Evolutionary conservation across 2,797 vertebrate genomes (phyloP), one percentile per base, ranked within the genome.

Genomic region (Nannoperca obscura): DNA sequence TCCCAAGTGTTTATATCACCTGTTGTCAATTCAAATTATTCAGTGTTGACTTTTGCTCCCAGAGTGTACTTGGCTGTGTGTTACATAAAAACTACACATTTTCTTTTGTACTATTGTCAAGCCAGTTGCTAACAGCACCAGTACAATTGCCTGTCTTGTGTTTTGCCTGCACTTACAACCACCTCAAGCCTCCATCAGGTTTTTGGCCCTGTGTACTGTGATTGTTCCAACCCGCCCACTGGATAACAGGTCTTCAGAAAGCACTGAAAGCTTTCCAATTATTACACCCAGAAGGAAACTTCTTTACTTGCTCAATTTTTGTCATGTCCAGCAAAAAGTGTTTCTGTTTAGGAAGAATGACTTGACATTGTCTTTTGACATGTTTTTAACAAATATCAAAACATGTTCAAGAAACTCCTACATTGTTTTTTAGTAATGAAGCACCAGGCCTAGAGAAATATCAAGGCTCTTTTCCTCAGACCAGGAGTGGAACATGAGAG

Each of bases 221-320:
- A 89, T 88, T 80, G 69, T 83, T 88, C 76, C 78, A 86, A n/a
- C 53, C 63, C 76, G 44, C 84, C 86, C 83, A 88, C 82, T 71
- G 58, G 71, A 86, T 80, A 76, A 66, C 59, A 30, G 47, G 72
- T 75, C 77, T 84, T 83, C 81, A 89, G 70, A 84, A 84, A 75
- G 73, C 44, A 53, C 66, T 84, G 79, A 88, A 85, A 78, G 81
- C 74, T 83, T 86, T 87, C 46, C 83, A 80, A 42, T 87, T 76
- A 87, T 85, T 86, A 80, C 42, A 32, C n/a, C 79, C 59, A 49
- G 52, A 81, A 60, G 69, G 47, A 83, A 76, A 55, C 59, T n/a
- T 78, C 27, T 77, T 71, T 30, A 27, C 47, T 74, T 59, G 11
- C 54, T 76, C 30, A 34, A 3, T 76, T 76, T 84, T 57, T 65